These are phyloP conservation scores for Synergus japonicus DNA, from an alignment of 2,888 invertebrate genomes.

Conservation along the genomic window DNA sequence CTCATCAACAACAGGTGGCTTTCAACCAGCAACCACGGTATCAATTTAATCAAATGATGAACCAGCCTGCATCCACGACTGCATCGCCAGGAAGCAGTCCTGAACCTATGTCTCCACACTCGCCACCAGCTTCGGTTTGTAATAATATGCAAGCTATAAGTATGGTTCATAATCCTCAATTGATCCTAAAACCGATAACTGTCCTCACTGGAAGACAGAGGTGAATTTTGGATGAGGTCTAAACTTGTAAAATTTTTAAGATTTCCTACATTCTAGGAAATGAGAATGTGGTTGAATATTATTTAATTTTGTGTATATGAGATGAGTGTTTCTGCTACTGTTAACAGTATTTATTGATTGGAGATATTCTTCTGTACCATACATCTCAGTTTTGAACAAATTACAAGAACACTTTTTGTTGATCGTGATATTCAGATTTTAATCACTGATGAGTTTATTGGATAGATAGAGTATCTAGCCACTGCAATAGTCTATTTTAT, in stretches of 20 bases:
- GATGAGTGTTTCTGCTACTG: not conserved
- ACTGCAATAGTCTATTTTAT: not conserved
- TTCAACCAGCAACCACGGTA: slow-evolving; percentile 64
- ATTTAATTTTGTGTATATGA: not conserved
- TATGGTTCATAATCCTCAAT: slow-evolving; percentile 72
- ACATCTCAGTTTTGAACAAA: not conserved
- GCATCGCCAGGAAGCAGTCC: slow-evolving; percentile 78
- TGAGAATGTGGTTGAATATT: slow-evolving; percentile 1
- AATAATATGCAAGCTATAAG: slow-evolving; percentile 76
- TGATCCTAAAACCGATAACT: slow-evolving; percentile 74
- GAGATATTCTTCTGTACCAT: slow-evolving; percentile 2
- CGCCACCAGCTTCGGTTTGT: slow-evolving; percentile 76
- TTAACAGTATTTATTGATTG: not conserved
- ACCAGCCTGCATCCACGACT: slow-evolving; percentile 69
- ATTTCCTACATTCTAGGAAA: not conserved
- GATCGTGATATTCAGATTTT: not conserved
- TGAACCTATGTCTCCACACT: slow-evolving; percentile 77
- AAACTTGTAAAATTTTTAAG: not conserved
- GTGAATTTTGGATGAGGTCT: slow-evolving; percentile 58
- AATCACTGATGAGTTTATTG: not conserved
- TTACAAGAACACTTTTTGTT: not conserved
- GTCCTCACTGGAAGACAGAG: slow-evolving; percentile 74
- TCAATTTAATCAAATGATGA: slow-evolving; percentile 61
- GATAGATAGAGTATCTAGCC: not conserved
- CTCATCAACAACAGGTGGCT: slow-evolving; percentile 76